Evolutionary conservation across 1,140 invertebrate species (phyloP), one percentile per base, ranked within the genome.

Genomic region (Whitmania pigra): DNA sequence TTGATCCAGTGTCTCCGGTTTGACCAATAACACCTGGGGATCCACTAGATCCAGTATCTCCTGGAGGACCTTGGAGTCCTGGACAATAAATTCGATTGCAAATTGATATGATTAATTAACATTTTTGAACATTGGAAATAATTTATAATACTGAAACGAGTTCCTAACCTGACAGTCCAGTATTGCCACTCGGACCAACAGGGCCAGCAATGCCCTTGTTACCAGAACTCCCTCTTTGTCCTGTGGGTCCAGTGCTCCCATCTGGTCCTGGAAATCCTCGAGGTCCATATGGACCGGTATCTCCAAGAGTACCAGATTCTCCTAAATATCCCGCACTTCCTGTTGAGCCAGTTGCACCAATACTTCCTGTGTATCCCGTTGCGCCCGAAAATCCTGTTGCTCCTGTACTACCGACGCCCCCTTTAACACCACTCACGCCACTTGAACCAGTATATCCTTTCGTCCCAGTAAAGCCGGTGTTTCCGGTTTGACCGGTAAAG

Each of bases 401-500:
- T 67, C 71, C 71, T 18, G 55, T 17, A 7, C 4, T 13, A 15
- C 71, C 71, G 43, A n/a, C 36, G n/a, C 20, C 18, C 43, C 71
- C 71, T 67, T 53, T 36, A 49, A 49, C 43, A 49, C 43, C 43
- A 17, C 43, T 49, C 1, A 49, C 2, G 15, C 43, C 43, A 49
- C 11, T 49, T 4, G 22, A 11, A 31, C 70, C 70, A 57, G 22
- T 57, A 53, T 43, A 15, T 17, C 70, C 70, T 22, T 22, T 40
- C 57, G 55, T 43, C 60, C 72, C 71, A 49, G 71, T n/a, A 29
- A 36, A 5, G 2, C 71, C 71, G n/a, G 40, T 22, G 43, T 22
- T 43, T 66, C 71, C 71, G 27, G 29, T 72, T n/a, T 25, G n/a
- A 20, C 71, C 71, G 27, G 57, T 63, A 63, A 31, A 63, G 9